Conservation (phyloP, 2,888 invertebrate genomes). For the Chironomus tentans region DNA sequence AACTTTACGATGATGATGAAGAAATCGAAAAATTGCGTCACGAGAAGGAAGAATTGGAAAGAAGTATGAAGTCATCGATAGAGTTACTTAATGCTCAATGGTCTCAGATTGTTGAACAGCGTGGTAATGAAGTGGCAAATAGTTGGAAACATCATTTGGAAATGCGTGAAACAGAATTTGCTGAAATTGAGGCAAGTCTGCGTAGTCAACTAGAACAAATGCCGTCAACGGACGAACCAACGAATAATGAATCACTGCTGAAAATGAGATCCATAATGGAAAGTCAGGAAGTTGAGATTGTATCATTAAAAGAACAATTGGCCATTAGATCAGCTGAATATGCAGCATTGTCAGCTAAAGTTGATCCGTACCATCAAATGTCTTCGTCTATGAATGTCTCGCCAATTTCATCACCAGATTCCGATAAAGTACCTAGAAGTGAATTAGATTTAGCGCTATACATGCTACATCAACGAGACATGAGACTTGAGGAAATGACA, state of each 20-base stretch:
- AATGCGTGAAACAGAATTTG: slow-evolving; percentile 54
- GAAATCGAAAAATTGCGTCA: slow-evolving; percentile 21
- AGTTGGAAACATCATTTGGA: slow-evolving; percentile 60
- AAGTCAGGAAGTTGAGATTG: slow-evolving; percentile 63
- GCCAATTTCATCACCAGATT: slow-evolving; percentile 22
- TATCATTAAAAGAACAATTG: slow-evolving; percentile 60
- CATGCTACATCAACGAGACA: slow-evolving; percentile 78
- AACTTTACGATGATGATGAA: slow-evolving; percentile 29
- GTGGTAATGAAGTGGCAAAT: slow-evolving; percentile 58
- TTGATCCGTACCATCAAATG: slow-evolving; percentile 36
- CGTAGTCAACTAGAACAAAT: slow-evolving; percentile 43
- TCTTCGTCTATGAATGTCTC: slow-evolving; percentile 29
- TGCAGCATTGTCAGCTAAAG: slow-evolving; percentile 44
- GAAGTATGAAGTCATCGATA: slow-evolving; percentile 30
- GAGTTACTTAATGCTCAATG: slow-evolving; percentile 39
- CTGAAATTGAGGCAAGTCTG: slow-evolving; percentile 45
- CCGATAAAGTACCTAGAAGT: slow-evolving; percentile 44
- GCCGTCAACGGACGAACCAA: slow-evolving; percentile 31
- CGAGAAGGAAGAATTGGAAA: slow-evolving; percentile 28
- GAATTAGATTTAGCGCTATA: slow-evolving; percentile 73
- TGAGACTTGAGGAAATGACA: slow-evolving; percentile 77
- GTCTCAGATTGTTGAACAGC: slow-evolving; percentile 53
- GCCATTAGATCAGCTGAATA: slow-evolving; percentile 51
- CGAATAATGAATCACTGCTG: slow-evolving; percentile 29
- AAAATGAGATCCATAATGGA: slow-evolving; percentile 50